Conservation (phyloP, 2,888 invertebrate genomes). For the Nemapogon koenigi region DNA sequence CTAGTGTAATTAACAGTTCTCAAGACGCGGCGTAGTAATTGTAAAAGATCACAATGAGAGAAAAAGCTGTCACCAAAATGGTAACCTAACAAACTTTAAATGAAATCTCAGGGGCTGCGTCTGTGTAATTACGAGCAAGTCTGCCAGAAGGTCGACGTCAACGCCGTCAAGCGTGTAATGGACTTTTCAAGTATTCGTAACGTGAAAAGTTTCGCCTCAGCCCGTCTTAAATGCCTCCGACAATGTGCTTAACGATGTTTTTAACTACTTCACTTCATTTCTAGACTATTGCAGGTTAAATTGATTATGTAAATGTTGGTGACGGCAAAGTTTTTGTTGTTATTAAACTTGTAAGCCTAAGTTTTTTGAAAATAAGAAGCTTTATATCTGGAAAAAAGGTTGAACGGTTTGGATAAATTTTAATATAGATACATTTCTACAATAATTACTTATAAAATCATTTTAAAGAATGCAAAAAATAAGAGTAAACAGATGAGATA, state of each 20-base stretch:
- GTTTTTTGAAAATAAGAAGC: too few relatives aligned
- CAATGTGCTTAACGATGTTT: slow-evolving; percentile 59
- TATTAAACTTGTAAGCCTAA: too few relatives aligned
- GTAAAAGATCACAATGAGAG: slow-evolving; percentile 34
- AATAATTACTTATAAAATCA: too few relatives aligned
- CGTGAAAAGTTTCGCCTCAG: slow-evolving; percentile 54
- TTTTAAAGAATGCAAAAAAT: too few relatives aligned
- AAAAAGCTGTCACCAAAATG: slow-evolving; percentile 29
- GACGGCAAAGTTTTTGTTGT: slow-evolving; percentile 1
- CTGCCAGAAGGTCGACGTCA: slow-evolving; percentile 10
- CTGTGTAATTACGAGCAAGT: slow-evolving; percentile 57
- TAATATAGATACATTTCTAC: too few relatives aligned
- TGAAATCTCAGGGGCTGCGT: slow-evolving; percentile 47
- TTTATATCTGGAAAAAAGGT: too few relatives aligned
- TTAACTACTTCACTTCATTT: slow-evolving; percentile 47
- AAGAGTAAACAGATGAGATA: too few relatives aligned
- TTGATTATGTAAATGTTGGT: slow-evolving; percentile 35
- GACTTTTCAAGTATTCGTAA: slow-evolving; percentile 61
- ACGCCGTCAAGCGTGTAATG: slow-evolving; percentile 44
- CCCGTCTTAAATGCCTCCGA: slow-evolving; percentile 47
- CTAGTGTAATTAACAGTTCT: too few relatives aligned
- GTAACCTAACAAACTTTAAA: slow-evolving; percentile 44
- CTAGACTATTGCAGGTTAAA: slow-evolving; percentile 41
- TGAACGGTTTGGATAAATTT: too few relatives aligned
- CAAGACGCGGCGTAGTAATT: too few relatives aligned